Conservation (phyloP, 2,888 invertebrate species). For the Formica aserva region DNA sequence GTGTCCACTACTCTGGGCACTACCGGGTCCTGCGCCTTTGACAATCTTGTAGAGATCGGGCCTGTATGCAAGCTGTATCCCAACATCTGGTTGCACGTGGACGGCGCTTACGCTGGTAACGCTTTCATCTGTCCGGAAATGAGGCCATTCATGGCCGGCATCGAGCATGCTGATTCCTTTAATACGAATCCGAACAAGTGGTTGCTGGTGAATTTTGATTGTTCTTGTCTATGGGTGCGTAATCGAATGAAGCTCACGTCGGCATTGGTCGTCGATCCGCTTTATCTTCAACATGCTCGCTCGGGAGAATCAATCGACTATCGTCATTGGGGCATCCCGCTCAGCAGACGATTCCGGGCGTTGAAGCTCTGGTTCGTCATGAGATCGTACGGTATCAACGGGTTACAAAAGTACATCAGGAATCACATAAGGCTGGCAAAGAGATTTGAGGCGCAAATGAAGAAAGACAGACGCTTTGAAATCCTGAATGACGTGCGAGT, state of each 20-base stretch:
- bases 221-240: constrained; percentile 93
- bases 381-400: constrained; percentile 92
- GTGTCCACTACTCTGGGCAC: constrained; percentile 94
- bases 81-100: constrained; percentile 94
- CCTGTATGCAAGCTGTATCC: constrained; percentile 89
- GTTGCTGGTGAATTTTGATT: constrained; percentile 94
- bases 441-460: constrained; percentile 90
- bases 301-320: constrained; percentile 90
- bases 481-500: constrained; percentile 91
- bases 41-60: constrained; percentile 92
- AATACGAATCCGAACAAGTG: constrained; percentile 96
- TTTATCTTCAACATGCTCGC: constrained; percentile 94
- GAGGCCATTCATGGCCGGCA: constrained; percentile 88
- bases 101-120: constrained; percentile 95
- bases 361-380: constrained; percentile 96
- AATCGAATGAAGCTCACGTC: constrained; percentile 92
- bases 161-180: constrained; percentile 93
- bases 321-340: constrained; percentile 95
- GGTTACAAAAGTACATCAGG: constrained; percentile 93
- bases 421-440: constrained; percentile 93
- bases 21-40: constrained; percentile 94
- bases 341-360: constrained; percentile 94
- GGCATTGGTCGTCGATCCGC: constrained; percentile 94
- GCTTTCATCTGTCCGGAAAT: constrained; percentile 95
- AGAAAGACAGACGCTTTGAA: constrained; percentile 91